Base-by-base conservation (phyloP, 2,797 vertebrate species). In the Manis javanica region DNA sequence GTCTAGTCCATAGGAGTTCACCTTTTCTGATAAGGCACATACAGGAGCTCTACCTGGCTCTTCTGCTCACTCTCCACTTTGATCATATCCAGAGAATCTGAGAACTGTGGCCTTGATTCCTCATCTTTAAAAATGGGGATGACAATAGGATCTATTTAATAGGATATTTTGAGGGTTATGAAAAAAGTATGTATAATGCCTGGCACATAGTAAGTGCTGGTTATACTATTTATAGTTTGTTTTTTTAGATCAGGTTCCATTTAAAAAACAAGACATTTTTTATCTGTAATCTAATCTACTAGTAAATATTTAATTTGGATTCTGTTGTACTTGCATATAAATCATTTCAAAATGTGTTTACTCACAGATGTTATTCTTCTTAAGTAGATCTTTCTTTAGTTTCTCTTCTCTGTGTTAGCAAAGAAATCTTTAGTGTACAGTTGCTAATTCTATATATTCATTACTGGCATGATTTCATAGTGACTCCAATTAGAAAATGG, bases 241-340 rank as follows among this genome's bases (percentile, higher is more conserved):
- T 66, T 53, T 53, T 78, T 83, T 23, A 29, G 53, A 82, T 64
- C 29, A 92, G 3, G 26, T 10, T 49, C 26, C 29, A 31, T 68
- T 87, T 86, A 63, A 53, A 75, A 89, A 82, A 72, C 2, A 72
- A 89, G 19, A 77, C 2, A 51, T 66, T 68, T 87, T 46, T 51
- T 68, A 68, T 42, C 0, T 42, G 31, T 89, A 55, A 66, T 4
- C 4, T 84, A 64, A 55, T 34, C 16, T 83, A 16, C 55, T 79
- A 57, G 2, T 64, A 88, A 92, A 81, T 71, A 82, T 66, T 91
- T 87, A 42, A 61, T 72, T 94, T 77, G 12, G 89, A 78, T 92
- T 83, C 18, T 75, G 18, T 83, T 90, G 11, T 78, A 78, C 21
- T 91, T 92, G 23, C 21, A 59, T 94, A 74, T 61, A 90, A 49